A percentile compares a stretch with the other conserved stretches of the same genome.
Conservation (phyloP, 2,113 vertebrate species). For the Mesitornis unicolor region DNA sequence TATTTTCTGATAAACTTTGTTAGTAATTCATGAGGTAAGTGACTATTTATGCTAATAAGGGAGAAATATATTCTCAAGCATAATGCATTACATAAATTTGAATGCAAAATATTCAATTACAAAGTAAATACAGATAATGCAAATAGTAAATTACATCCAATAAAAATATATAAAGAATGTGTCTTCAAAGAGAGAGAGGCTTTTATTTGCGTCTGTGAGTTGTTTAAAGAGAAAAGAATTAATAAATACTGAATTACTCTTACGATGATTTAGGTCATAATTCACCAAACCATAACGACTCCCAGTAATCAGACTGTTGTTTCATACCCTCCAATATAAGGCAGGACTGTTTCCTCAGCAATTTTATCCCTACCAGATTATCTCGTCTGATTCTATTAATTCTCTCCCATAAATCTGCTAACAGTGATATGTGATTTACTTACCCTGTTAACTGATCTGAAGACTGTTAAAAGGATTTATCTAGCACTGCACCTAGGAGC, state of each 20-base stretch:
- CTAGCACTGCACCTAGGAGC: slow-evolving; percentile 67
- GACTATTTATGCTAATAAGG: slow-evolving; percentile 85
- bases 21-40: slow-evolving; percentile 86
- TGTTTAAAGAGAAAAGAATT: slow-evolving; percentile 81
- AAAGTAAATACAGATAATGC: slow-evolving; percentile 84
- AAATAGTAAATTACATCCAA: slow-evolving; percentile 82
- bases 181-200: slow-evolving; percentile 76
- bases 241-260: slow-evolving; percentile 78
- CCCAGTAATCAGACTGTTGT: slow-evolving; percentile 72
- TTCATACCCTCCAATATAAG: slow-evolving; percentile 61
- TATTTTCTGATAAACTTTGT: slow-evolving; percentile 84
- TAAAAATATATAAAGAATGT: slow-evolving; percentile 78
- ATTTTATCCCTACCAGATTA: slow-evolving; percentile 80
- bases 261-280: slow-evolving; percentile 76
- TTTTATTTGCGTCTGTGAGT: slow-evolving; percentile 74
- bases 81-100: slow-evolving; percentile 84
- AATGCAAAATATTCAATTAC: slow-evolving; percentile 85
- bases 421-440: slow-evolving; percentile 81
- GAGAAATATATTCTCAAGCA: slow-evolving; percentile 81
- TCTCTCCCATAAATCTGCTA: slow-evolving; percentile 81
- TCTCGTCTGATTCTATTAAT: slow-evolving; percentile 83
- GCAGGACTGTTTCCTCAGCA: slow-evolving; percentile 77
- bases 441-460: slow-evolving; percentile 77
- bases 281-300: slow-evolving; percentile 75
- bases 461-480: slow-evolving; percentile 80